Conservation (phyloP, 2,113 vertebrate species). For the Hippocampus barbouri region DNA sequence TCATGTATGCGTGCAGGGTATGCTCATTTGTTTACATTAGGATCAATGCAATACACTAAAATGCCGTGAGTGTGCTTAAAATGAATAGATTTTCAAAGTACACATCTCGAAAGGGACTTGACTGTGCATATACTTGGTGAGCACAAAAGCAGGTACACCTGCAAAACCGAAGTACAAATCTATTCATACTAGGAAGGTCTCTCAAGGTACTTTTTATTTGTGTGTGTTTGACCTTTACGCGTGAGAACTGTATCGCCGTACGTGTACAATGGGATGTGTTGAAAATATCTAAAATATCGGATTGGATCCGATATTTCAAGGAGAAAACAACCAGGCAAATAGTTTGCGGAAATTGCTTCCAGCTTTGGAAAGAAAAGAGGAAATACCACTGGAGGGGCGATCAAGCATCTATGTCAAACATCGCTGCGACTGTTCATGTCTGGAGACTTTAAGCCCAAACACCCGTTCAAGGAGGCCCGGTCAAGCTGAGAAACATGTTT, state of each 20-base stretch:
- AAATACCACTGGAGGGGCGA: slow-evolving; percentile 62
- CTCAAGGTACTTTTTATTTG: slow-evolving; percentile 2
- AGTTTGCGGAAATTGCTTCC: slow-evolving; percentile 61
- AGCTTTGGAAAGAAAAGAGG: slow-evolving; percentile 58
- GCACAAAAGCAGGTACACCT: no score
- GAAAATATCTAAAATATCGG: slow-evolving; percentile 28
- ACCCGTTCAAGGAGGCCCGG: slow-evolving; percentile 50
- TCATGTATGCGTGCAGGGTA: neutral
- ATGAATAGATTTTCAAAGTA: no score
- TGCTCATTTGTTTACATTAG: slow-evolving; percentile 23
- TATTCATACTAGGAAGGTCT: no score
- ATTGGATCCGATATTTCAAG: slow-evolving; percentile 19
- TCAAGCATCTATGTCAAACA: slow-evolving; percentile 56
- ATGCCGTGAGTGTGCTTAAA: no score
- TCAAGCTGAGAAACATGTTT: slow-evolving; percentile 16
- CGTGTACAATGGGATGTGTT: slow-evolving; percentile 7
- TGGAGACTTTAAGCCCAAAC: slow-evolving; percentile 65
- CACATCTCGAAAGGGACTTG: no score
- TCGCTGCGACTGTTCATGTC: slow-evolving; percentile 55
- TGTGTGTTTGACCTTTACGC: neutral
- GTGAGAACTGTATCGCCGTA: neutral
- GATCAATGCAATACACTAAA: neutral
- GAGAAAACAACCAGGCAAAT: slow-evolving; percentile 31
- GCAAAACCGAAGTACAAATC: no score
- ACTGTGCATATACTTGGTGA: no score